Evolutionary conservation across 2,888 invertebrate genomes (phyloP), one percentile per base, ranked within the genome.

Genomic region (Encarsia formosa): DNA sequence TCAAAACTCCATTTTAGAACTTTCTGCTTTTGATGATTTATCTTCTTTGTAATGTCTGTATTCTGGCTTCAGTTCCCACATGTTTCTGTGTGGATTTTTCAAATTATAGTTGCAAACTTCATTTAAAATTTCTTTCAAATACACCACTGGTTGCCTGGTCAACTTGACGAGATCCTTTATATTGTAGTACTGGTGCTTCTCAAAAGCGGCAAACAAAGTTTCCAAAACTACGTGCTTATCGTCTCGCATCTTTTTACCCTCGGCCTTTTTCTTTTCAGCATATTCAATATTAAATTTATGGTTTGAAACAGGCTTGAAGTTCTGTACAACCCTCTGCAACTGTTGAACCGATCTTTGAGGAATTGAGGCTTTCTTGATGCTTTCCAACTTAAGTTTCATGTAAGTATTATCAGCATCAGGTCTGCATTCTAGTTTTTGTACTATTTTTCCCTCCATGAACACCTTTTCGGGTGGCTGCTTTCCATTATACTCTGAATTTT

Each of bases 131-230:
- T 99, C 98, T 69, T 99, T 98, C 53, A 99, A 78, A 75, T 98
- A 98, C 9, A 91, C 79, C 62, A 96, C 88, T 3, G 97, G 97
- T 69, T 98, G 98, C 64, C 88, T 86, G 1, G 97, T 97, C 49
- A 97, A 91, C 76, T 88, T 85, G 6, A 93, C 89, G 65, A 98
- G 80, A 78, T 97, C 97, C 70, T 91, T 93, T 58, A 96, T 93
- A 73, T 97, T 97, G 74, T 99, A 99, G 80, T 97, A 99, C 75
- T 99, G 99, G 86, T 99, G 99, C 75, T 96, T 96, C 71, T 99
- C 98, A 78, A 99, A 99, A 29, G 98, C 97, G 66, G 90, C 88
- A 81, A 96, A 99, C 47, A 99, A 76, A 85, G 94, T 91, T 69
- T 98, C 94, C 75, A 91, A 82, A 9, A 99, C 97, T 58, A 90